Conservation (phyloP, 2,888 invertebrate genomes). For the Invenusta paracnida region DNA sequence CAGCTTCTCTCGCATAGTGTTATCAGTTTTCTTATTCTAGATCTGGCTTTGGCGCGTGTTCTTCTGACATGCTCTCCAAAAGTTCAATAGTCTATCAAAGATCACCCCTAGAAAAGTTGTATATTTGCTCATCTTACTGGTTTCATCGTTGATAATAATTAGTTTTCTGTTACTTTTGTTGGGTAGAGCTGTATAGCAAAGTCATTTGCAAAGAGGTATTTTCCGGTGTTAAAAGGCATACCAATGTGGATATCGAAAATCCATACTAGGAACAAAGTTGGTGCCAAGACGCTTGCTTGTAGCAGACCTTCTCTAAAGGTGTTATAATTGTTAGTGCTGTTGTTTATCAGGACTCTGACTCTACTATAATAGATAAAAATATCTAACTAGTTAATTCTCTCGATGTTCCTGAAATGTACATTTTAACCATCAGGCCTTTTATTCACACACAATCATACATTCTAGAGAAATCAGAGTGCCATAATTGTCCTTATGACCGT, state of each 20-base stretch:
- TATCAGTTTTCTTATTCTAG: background rate
- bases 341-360: background rate
- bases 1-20: slow-evolving; percentile 32
- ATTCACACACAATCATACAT: background rate
- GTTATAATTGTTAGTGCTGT: background rate
- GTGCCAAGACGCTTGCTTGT: background rate
- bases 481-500: background rate
- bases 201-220: background rate
- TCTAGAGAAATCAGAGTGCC: background rate
- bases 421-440: background rate
- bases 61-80: background rate
- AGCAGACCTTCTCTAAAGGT: background rate
- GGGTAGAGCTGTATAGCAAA: background rate
- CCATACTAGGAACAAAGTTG: background rate
- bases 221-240: background rate
- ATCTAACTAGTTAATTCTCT: background rate
- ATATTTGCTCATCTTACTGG: background rate
- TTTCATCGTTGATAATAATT: background rate
- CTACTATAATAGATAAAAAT: background rate
- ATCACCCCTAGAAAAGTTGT: background rate
- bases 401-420: background rate
- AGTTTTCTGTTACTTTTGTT: background rate
- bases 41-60: background rate
- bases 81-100: background rate
- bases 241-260: background rate